A percentile compares a stretch with the other conserved stretches of the same genome.
Evolutionary conservation across 92 coral and sea anemone species (phyloP).

Genomic region (Diadumene lineata): DNA sequence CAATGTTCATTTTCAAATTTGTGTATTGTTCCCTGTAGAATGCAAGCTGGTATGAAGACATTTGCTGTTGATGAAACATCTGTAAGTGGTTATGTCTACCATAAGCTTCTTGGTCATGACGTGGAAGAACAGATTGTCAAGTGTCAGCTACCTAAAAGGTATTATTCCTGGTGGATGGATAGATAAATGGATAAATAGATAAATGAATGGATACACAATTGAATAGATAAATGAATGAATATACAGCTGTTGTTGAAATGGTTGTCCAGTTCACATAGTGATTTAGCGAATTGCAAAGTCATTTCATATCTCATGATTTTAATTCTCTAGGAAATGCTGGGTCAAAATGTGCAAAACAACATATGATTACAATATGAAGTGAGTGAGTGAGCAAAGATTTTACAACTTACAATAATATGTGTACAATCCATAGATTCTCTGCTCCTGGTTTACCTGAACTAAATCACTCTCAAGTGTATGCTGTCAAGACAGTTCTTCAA

Average conservation of each 20-base stretch:
- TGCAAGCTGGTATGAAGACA: slow-evolving; percentile 99
- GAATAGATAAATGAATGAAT: too few relatives aligned
- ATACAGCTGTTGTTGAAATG: too few relatives aligned
- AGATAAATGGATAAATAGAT: neutral
- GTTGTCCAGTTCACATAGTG: too few relatives aligned
- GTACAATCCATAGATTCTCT: slow-evolving; percentile 62
- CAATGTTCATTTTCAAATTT: too few relatives aligned
- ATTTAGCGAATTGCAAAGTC: too few relatives aligned
- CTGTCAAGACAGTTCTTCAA: slow-evolving; percentile 96
- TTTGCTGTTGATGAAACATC: slow-evolving; percentile 99
- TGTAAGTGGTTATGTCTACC: slow-evolving; percentile 98
- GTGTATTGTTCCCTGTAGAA: slow-evolving; percentile 69
- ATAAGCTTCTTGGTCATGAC: slow-evolving; percentile 97
- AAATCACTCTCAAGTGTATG: slow-evolving; percentile 98
- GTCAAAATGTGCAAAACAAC: too few relatives aligned
- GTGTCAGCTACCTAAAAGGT: slow-evolving; percentile 97
- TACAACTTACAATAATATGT: neutral
- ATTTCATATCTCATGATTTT: too few relatives aligned
- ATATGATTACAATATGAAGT: neutral
- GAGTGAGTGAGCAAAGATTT: neutral
- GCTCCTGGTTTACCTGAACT: slow-evolving; percentile 99
- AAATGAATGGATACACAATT: too few relatives aligned
- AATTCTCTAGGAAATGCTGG: too few relatives aligned
- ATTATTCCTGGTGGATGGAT: neutral
- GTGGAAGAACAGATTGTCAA: slow-evolving; percentile 99